phyloP scores from a whole-genome alignment of 2,113 vertebrate species.

The Thryonomys swinderianus region DNA sequence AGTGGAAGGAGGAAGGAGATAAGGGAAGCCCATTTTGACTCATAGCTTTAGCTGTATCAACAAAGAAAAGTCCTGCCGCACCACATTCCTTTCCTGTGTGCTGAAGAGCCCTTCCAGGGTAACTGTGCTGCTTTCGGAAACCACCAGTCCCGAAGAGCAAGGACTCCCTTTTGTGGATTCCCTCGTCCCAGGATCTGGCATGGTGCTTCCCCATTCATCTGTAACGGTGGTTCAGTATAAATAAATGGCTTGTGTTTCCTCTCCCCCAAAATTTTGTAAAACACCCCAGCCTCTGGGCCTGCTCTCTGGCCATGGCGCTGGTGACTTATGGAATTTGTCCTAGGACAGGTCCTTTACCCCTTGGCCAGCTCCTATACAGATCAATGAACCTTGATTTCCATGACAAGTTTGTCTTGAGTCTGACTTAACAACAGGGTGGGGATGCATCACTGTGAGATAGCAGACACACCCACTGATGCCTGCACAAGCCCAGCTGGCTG shows the following conservation, averaged over 20 bases:
- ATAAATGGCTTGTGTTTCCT: background rate
- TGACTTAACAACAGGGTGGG: background rate
- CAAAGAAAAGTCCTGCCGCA: background rate
- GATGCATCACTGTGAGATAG: constrained; percentile 87
- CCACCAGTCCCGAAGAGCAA: no score
- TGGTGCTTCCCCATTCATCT: background rate
- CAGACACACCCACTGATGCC: constrained; percentile 91
- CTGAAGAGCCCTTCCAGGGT: background rate
- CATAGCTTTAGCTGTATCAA: background rate
- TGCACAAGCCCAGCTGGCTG: constrained; percentile 87
- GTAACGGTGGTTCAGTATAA: background rate
- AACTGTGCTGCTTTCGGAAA: background rate
- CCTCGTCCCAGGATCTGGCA: background rate
- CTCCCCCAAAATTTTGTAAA: background rate
- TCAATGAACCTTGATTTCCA: background rate
- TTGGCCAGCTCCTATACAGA: background rate
- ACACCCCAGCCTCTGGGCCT: background rate
- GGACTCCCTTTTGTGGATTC: no score
- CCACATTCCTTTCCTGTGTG: background rate
- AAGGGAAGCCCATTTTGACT: background rate
- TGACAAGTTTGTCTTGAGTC: background rate
- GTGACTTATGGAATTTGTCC: background rate
- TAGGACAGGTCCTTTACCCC: background rate
- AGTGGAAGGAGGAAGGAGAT: background rate
- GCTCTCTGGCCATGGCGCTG: background rate